A percentile compares a stretch with the other conserved stretches of the same genome.
Evolutionary conservation across 2,113 vertebrate species (phyloP).

Genomic region (Balaenoptera acutorostrata): DNA sequence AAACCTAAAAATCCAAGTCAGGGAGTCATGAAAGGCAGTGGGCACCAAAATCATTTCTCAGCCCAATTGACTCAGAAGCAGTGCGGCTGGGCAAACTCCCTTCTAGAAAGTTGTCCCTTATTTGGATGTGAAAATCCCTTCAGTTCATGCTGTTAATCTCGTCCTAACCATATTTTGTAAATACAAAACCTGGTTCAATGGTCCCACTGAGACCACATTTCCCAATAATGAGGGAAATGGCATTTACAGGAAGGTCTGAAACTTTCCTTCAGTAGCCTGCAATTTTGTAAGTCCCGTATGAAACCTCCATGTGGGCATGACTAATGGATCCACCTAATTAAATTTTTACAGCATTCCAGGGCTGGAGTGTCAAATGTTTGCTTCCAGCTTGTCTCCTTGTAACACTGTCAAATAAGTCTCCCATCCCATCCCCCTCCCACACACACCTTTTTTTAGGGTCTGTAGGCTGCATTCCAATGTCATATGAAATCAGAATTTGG

Average conservation of each 20-base stretch:
- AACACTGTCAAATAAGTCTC: constrained; percentile 81
- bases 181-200: constrained; percentile 75
- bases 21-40: not conserved
- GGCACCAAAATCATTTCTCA: constrained; percentile 27
- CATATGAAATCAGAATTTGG: constrained; percentile 54
- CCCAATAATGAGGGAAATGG: constrained; percentile 83
- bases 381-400: constrained; percentile 80
- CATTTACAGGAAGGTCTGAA: constrained; percentile 85
- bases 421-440: constrained; percentile 46
- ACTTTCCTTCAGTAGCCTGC: constrained; percentile 78
- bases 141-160: constrained; percentile 76
- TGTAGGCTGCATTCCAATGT: constrained; percentile 65
- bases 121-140: constrained; percentile 52
- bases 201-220: constrained; percentile 82
- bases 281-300: constrained; percentile 80
- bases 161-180: constrained; percentile 80
- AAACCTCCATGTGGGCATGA: constrained; percentile 82
- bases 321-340: constrained; percentile 87
- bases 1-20: not conserved
- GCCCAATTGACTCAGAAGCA: constrained; percentile 24
- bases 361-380: constrained; percentile 84
- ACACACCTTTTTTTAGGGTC: constrained; percentile 68
- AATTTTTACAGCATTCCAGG: constrained; percentile 87
- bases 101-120: constrained; percentile 47
- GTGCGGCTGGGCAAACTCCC: not conserved